Conservation (phyloP, 35 echinoderm and acorn worm genomes). For the Diadema setosum region DNA sequence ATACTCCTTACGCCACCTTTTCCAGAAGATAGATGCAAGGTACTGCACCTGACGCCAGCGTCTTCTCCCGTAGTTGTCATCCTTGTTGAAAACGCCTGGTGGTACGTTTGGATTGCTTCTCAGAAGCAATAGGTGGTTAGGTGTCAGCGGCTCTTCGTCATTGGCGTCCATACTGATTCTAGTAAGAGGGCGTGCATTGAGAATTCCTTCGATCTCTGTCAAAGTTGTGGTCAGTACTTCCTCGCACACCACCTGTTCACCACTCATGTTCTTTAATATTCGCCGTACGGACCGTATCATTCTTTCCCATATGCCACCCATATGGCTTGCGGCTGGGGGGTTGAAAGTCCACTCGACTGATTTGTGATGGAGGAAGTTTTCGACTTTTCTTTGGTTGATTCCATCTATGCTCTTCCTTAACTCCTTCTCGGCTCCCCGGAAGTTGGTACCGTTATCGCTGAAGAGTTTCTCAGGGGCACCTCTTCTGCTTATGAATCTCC, state of each 20-base stretch:
- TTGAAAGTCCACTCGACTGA: slow-evolving; percentile 64
- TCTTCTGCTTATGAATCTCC: slow-evolving; percentile 43
- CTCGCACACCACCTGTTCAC: background rate
- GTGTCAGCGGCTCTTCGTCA: no score
- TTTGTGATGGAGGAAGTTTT: background rate
- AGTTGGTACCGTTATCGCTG: slow-evolving; percentile 61
- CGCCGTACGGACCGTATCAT: slow-evolving; percentile 14
- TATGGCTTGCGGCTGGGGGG: slow-evolving; percentile 39
- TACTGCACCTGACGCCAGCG: slow-evolving; percentile 21
- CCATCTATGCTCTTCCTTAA: slow-evolving; percentile 11
- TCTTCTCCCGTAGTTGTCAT: background rate
- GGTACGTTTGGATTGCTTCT: background rate
- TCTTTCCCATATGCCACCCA: slow-evolving; percentile 55
- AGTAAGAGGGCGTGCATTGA: slow-evolving; percentile 40
- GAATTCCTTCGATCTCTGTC: slow-evolving; percentile 23
- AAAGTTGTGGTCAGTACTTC: background rate
- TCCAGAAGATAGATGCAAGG: slow-evolving; percentile 18
- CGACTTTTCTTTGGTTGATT: slow-evolving; percentile 7
- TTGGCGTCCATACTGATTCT: no score
- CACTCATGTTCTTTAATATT: background rate
- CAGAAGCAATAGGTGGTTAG: slow-evolving; percentile 18
- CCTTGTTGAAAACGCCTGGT: slow-evolving; percentile 18
- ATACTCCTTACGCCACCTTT: slow-evolving; percentile 33
- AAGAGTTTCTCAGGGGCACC: slow-evolving; percentile 6
- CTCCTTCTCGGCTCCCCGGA: slow-evolving; percentile 17